Base-by-base conservation (phyloP, 37 sponge, comb jelly and placozoan species). In the Theonella swinhoei region DNA sequence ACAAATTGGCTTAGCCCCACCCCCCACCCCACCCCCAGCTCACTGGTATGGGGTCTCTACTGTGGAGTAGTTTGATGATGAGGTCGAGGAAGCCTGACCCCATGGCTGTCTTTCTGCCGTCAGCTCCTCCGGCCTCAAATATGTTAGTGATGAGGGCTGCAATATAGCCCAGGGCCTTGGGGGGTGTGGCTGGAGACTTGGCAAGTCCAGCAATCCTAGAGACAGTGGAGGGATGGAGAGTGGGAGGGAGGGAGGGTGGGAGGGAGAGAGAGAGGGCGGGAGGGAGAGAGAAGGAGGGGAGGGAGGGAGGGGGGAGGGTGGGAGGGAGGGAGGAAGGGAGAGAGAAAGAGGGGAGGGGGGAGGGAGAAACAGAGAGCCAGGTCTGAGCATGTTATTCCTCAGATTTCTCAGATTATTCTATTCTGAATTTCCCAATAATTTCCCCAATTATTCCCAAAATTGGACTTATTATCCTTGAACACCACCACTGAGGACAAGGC, bases 41-140 rank as follows among this genome's bases (percentile, higher is more conserved):
- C 26, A 94, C 95, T 4, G 95, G 96, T 30, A 96, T 66, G 9
- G 96, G 96, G 67, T 93, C 88, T 33, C 83, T 69, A 31, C 84
- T 59, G 19, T 89, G 72, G 47, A 96, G 86, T 1, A 96, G 87
- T 64, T 96, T 87, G 68, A 96, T 73, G 35, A 83, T 86, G 83
- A 90, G 79, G 74, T 81, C 85, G 31, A 96, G 68, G 41, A 96
- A 58, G 31, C 96, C 96, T 8, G 94, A 85, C 35, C 85, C 87
- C 0, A 96, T 59, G 3, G 96, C 90, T 1, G 36, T 83, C 83
- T 93, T 88, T 62, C 76, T 82, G 0, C 94, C 88, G 67, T 87
- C 91, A n/a, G 86, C 62, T 8, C 88, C 91, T 24, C 86, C 88
- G 29, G 80, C 81, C 77, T 88, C 85, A 71, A 66, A 93, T 23